Evolutionary conservation across 2,113 vertebrate species (phyloP), one percentile per base, ranked within the genome.

Genomic region (Channa maculata): DNA sequence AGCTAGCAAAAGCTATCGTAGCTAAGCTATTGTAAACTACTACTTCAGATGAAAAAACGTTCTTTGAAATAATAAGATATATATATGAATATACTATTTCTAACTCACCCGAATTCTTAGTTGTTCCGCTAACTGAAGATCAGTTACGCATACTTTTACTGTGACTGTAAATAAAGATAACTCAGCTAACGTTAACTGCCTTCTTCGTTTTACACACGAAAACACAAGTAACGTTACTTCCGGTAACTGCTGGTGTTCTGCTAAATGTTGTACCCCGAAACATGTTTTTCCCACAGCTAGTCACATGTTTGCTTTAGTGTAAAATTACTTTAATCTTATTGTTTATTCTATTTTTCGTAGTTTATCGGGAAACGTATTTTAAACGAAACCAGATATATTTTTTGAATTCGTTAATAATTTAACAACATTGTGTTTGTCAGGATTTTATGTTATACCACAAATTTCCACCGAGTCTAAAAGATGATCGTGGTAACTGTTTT

Each of bases 61-160:
- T 6, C 6, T 43, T 6, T 1, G 1, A 49, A 62, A 58, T 5
- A 41, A 45, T 37, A 2, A 39, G 14, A 41, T 24, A 24, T 24
- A 24, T 24, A 24, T 24, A 24, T 24, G 24, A 7, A 0, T 0
- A 0, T 2, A 2, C 9, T n/a, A 11, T 51, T 1, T 55, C 2
- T 13, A 59, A 76, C 65, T 82, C 34, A 88, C 86, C 64, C 50
- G 41, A 71, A 77, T 14, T 2, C 0, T 43, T 51, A 2, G 8
- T 48, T 68, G 37, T 37, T 24, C 3, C 2, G 4, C 34, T n/a
- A 38, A 34, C 9, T 1, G 0, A 1, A 64, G 15, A 71, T 41
- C 9, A 58, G 12, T 2, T 7, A 11, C 2, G 6, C 33, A 61
- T 71, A 8, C 63, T 41, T 58, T 8, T 15, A 38, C 9, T 33